Evolutionary conservation across 1,140 invertebrate species (phyloP).

Genomic region (Gonioctena quinquepunctata): DNA sequence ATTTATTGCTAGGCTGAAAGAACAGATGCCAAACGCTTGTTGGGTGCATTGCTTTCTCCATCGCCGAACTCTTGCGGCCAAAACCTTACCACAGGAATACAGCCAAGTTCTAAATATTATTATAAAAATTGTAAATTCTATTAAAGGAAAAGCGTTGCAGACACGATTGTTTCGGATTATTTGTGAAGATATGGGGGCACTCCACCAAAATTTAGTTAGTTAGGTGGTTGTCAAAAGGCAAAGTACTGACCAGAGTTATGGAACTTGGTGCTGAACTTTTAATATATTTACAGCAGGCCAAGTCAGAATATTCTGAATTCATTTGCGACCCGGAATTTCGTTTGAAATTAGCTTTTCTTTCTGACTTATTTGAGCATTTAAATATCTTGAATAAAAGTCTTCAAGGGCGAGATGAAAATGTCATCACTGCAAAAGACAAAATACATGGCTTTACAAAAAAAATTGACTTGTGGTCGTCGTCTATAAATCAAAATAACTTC

Average conservation of each 20-base stretch:
- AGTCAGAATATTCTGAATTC: no score
- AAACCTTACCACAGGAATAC: constrained; percentile 16
- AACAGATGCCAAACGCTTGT: constrained; percentile 40
- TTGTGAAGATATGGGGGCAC: constrained; percentile 44
- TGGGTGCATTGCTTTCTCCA: constrained; percentile 48
- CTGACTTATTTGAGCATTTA: constrained; percentile 22
- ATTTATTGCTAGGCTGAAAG: constrained; percentile 42
- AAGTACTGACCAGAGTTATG: not conserved
- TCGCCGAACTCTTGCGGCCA: constrained; percentile 42
- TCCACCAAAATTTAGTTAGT: constrained; percentile 21
- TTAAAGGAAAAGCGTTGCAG: constrained; percentile 43
- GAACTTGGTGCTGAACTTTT: no score
- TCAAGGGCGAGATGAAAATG: constrained; percentile 6
- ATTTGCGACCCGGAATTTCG: constrained; percentile 11
- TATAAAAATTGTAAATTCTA: constrained; percentile 40
- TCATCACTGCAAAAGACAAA: constrained; percentile 14
- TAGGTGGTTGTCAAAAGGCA: not conserved
- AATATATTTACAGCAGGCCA: no score
- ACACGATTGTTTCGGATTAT: constrained; percentile 37
- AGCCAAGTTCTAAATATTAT: constrained; percentile 8
- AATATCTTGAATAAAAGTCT: constrained; percentile 26
- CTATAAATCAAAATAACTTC: constrained; percentile 5
- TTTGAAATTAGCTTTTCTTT: constrained; percentile 12
- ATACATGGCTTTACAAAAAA: constrained; percentile 17
- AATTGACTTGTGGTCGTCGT: constrained; percentile 18